phyloP scores from a whole-genome alignment of 1,140 invertebrate species.

The Neuroterus valhalla region DNA sequence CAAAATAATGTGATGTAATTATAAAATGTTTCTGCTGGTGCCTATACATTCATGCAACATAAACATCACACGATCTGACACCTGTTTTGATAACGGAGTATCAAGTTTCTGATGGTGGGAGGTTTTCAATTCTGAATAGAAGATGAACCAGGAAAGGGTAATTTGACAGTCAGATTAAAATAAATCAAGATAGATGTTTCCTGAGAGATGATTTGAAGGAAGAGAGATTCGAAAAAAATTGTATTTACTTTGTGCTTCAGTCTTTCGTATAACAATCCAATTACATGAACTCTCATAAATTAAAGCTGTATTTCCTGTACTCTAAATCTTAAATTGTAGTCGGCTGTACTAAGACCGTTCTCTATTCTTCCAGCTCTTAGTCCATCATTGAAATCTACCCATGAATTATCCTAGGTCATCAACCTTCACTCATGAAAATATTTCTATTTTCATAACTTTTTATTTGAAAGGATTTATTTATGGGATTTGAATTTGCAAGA shows the following conservation, averaged over 20 bases:
- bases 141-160: not conserved
- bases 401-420: slow-evolving; percentile 1
- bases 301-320: slow-evolving; percentile 5
- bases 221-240: not conserved
- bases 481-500: too few species aligned
- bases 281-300: slow-evolving; percentile 3
- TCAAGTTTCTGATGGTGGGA: slow-evolving; percentile 1
- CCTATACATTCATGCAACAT: not conserved
- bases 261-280: not conserved
- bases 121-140: not conserved
- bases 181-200: not conserved
- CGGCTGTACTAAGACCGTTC: slow-evolving; percentile 7
- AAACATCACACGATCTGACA: slow-evolving; percentile 1
- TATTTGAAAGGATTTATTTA: not conserved
- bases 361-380: slow-evolving; percentile 15
- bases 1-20: too few species aligned
- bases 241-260: not conserved
- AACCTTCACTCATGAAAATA: not conserved
- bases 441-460: not conserved
- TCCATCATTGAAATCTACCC: slow-evolving; percentile 17
- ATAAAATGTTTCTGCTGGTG: too few species aligned
- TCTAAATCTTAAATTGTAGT: slow-evolving; percentile 10
- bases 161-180: not conserved
- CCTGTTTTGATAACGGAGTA: slow-evolving; percentile 7
- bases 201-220: not conserved